Evolutionary conservation across 1,140 invertebrate species (phyloP), one percentile per base, ranked within the genome.

Genomic region (Frieseomelitta varia): DNA sequence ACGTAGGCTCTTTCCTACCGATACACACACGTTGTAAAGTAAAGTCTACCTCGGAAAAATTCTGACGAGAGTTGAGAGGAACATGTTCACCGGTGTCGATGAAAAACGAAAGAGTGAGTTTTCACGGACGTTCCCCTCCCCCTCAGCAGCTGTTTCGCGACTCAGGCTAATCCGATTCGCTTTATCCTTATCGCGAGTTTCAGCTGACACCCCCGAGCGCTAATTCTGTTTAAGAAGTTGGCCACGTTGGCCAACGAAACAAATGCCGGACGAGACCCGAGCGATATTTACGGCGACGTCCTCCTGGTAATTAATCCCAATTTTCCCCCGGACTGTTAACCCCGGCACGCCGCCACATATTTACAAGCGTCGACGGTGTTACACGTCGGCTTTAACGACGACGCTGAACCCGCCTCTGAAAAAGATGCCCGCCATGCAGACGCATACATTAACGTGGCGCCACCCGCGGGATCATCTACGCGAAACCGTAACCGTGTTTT

Each of bases 181-280:
- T 61, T 83, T 74, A 58, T 55, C 61, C 51, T 69, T n/a, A n/a
- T 58, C 55, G 30, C 15, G 51, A 83, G 74, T 61, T 83, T 61
- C 65, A 17, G 27, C 53, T 27, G 65, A 83, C 71, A 83, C 19
- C 81, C 81, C 24, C 15, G 65, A 34, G 24, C 39, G 39, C 39
- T 83, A 83, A 83, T 78, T 61, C 65, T 39, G 55, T 78, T 47
- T 78, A 83, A 83, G 81, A 83, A 83, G 81, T 78, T 83, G 51
- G 21, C 53, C 30, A 83, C 78, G 81, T 78, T 83, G 51, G 21
- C 53, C 30, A 27, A 30, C 15, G 71, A 56, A 55, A 14, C 27
- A n/a, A 39, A 39, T 19, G 53, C 73, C 51, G 61, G 51, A 30
- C 56, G 71, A 15, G 71, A 39, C 39, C 34, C 39, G 11, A 39